Evolutionary conservation across 2,113 vertebrate genomes (phyloP).

Genomic region (Phalacrocorax brasilianus): DNA sequence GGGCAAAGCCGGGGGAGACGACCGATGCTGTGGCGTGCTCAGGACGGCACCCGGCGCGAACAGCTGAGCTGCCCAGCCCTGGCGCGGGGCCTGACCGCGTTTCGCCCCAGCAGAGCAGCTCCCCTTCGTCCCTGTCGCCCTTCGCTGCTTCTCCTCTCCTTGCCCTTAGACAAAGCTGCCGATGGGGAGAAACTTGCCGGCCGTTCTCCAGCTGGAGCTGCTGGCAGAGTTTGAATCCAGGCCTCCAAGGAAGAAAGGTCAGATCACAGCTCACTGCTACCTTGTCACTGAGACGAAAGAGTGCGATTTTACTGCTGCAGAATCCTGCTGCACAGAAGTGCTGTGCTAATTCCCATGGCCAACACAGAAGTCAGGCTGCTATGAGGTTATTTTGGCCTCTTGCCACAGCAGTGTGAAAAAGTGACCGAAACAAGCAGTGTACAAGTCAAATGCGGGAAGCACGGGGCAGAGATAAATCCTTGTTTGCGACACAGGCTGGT

Average conservation of each 20-base stretch:
- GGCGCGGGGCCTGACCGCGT: neutral
- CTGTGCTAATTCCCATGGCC: neutral
- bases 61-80: neutral
- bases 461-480: neutral
- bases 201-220: neutral
- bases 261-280: neutral
- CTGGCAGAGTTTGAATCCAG: neutral
- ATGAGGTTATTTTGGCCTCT: neutral
- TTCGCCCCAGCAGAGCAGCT: neutral
- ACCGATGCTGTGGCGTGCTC: fast-evolving
- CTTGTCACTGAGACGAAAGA: neutral
- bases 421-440: neutral
- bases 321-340: neutral
- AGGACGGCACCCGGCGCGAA: fast-evolving
- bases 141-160: neutral
- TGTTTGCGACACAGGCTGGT: neutral
- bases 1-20: neutral
- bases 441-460: neutral
- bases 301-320: neutral
- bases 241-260: neutral
- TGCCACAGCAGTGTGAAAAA: neutral
- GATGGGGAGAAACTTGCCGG: neutral
- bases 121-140: neutral
- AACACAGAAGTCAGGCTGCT: neutral
- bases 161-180: neutral